Percentiles rank a stretch among this genome's conserved stretches.
Conservation (phyloP, 2,797 vertebrate species). For the Spinus pinus region DNA sequence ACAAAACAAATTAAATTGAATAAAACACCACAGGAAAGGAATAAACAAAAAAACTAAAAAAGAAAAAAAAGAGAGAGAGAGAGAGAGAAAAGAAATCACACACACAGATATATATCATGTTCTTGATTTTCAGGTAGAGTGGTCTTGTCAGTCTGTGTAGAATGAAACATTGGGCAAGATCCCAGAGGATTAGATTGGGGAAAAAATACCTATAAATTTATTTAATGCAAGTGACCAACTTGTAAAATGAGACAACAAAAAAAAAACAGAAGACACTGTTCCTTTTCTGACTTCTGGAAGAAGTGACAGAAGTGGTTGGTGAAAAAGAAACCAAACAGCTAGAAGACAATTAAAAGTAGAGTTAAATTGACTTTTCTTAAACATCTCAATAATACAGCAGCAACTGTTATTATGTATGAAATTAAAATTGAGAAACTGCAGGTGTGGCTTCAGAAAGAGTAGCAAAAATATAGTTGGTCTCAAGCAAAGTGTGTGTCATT, state of each 20-base stretch:
- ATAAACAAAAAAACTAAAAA: rapidly evolving
- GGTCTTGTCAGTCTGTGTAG: not conserved
- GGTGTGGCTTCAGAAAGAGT: not conserved
- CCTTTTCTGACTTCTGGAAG: not conserved
- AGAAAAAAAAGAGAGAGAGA: no score
- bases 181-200: not conserved
- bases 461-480: not conserved
- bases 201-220: not conserved
- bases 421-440: not conserved
- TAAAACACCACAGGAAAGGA: not conserved
- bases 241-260: rapidly evolving
- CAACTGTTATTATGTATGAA: not conserved
- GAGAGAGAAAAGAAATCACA: not conserved
- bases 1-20: not conserved
- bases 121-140: not conserved
- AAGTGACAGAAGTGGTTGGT: rapidly evolving
- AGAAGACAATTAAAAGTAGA: not conserved
- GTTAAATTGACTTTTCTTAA: not conserved
- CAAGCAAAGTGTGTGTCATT: not conserved
- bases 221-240: not conserved
- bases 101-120: rapidly evolving
- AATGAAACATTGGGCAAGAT: not conserved
- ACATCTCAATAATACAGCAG: not conserved
- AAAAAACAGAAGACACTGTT: not conserved
- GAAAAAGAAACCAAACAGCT: not conserved